These are phyloP conservation scores for Pyrgus malvae DNA, from an alignment of 2,888 invertebrate genomes.

Conservation along the genomic window DNA sequence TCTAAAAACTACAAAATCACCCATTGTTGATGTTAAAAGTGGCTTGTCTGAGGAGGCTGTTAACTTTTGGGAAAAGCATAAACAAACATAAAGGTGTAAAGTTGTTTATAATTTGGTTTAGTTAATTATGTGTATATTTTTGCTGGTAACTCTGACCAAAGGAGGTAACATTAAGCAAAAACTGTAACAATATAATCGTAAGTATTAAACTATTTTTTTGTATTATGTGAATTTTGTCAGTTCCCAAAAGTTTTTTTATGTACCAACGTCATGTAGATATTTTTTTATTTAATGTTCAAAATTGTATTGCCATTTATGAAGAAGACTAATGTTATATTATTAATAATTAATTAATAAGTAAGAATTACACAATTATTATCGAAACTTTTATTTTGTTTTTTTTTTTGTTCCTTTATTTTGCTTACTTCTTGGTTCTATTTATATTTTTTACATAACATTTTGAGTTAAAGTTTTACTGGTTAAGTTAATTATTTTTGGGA, in stretches of 20 bases:
- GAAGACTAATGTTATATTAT: conserved; percentile 76
- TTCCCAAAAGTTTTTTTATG: conserved; percentile 5
- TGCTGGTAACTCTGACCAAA: conserved; percentile 24
- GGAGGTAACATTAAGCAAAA: conserved; percentile 21
- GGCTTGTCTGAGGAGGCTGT: too few species aligned
- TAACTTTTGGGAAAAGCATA: too few species aligned
- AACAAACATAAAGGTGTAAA: not conserved
- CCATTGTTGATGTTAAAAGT: too few species aligned
- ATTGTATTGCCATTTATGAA: conserved; percentile 76
- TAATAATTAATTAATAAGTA: conserved; percentile 43
- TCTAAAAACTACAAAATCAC: too few species aligned
- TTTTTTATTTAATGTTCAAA: conserved; percentile 71
- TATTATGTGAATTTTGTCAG: conserved; percentile 16
- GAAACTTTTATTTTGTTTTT: conserved; percentile 41
- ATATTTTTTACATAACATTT: conserved; percentile 33
- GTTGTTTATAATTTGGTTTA: conserved; percentile 6
- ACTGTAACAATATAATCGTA: conserved; percentile 15
- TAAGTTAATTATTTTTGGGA: too few species aligned
- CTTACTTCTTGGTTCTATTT: conserved; percentile 31
- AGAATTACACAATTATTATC: conserved; percentile 54
- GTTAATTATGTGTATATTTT: conserved; percentile 23
- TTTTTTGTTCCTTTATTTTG: conserved; percentile 32
- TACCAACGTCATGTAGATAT: conserved; percentile 43
- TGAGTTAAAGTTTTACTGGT: too few species aligned
- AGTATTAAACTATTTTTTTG: not conserved